Percentiles rank a stretch among this genome's conserved stretches.
These are phyloP conservation scores for Ardeotis arabs DNA, from an alignment of 2,113 vertebrate species.

Conservation along the genomic window DNA sequence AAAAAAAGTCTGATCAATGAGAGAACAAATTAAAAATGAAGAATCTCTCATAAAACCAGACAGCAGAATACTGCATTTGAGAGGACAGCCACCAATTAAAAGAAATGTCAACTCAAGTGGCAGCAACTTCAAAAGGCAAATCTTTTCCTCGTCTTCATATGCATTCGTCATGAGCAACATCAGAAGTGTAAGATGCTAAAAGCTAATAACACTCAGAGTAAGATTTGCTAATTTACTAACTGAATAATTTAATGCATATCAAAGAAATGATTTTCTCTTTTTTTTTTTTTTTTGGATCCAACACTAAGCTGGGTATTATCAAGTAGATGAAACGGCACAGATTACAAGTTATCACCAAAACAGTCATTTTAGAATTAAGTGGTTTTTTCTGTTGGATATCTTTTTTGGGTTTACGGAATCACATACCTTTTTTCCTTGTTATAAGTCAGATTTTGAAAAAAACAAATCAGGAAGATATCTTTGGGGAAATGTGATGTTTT, in stretches of 20 bases:
- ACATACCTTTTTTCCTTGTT: neutral
- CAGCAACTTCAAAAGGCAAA: constrained; percentile 43
- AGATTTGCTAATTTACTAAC: constrained; percentile 50
- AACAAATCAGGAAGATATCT: neutral
- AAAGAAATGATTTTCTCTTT: constrained; percentile 45
- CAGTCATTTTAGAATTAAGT: neutral
- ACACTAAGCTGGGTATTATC: neutral
- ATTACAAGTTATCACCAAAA: constrained; percentile 4
- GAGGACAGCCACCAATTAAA: constrained; percentile 34
- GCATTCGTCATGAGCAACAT: constrained; percentile 37
- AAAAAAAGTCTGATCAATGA: neutral
- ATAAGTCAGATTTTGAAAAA: neutral
- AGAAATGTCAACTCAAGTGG: constrained; percentile 49
- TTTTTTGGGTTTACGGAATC: neutral
- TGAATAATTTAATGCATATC: constrained; percentile 56
- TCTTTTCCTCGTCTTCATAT: constrained; percentile 14
- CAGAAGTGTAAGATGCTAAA: constrained; percentile 51
- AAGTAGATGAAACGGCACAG: neutral
- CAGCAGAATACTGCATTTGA: neutral
- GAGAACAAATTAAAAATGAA: constrained; percentile 29
- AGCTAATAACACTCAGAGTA: constrained; percentile 44
- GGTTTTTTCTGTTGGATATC: neutral
- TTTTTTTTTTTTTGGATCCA: constrained; percentile 33
- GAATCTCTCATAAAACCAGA: constrained; percentile 1
- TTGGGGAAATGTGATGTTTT: neutral